These are phyloP conservation scores for Ifrita kowaldi DNA, from an alignment of 2,113 vertebrate genomes.

Conservation along the genomic window DNA sequence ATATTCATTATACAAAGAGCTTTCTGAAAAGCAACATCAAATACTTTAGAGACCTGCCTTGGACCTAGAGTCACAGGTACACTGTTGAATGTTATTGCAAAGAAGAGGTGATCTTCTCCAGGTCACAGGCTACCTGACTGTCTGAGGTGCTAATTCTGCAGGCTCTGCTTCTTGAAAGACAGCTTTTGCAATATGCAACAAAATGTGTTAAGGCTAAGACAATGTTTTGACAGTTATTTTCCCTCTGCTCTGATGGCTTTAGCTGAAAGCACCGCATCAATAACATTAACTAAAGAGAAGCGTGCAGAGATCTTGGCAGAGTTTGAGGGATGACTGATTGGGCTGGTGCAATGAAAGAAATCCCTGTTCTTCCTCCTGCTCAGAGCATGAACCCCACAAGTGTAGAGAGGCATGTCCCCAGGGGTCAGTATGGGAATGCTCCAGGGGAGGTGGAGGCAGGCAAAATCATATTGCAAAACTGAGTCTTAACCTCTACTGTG, in stretches of 20 bases:
- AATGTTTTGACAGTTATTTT: background rate
- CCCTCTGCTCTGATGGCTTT: background rate
- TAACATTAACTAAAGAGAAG: background rate
- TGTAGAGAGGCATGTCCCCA: background rate
- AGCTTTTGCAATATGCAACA: background rate
- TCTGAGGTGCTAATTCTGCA: background rate
- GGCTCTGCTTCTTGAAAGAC: background rate
- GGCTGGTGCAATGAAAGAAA: background rate
- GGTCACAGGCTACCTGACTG: rapidly evolving
- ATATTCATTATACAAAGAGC: background rate
- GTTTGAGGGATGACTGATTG: background rate
- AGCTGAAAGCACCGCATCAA: background rate
- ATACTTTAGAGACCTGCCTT: background rate
- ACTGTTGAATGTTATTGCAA: background rate
- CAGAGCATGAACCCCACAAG: background rate
- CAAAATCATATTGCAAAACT: background rate
- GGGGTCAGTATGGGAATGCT: rapidly evolving
- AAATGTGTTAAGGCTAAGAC: background rate
- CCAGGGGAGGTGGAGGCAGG: rapidly evolving
- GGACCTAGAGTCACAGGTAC: background rate
- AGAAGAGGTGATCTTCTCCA: background rate
- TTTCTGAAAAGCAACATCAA: background rate
- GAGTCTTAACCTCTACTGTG: background rate
- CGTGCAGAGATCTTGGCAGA: background rate
- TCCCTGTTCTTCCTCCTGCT: background rate